These are phyloP conservation scores for Xenopus borealis DNA, from an alignment of 2,113 vertebrate genomes.

Conservation along the genomic window DNA sequence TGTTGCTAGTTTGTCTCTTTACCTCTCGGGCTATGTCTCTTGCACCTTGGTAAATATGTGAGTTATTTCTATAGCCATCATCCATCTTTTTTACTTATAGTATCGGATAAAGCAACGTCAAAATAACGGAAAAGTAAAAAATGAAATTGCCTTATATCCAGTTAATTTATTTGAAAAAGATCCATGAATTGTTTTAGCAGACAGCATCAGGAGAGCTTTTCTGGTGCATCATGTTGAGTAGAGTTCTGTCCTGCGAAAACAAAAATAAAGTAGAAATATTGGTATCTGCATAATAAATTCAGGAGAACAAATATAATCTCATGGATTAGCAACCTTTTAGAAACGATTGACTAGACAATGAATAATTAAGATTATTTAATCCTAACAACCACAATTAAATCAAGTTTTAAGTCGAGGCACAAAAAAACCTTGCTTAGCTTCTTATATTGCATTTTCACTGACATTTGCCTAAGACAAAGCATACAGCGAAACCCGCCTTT, in stretches of 20 bases:
- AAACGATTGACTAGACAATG: too few relatives aligned
- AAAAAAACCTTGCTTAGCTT: too few relatives aligned
- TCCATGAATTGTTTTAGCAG: slow-evolving; percentile 43
- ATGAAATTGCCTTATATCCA: neutral
- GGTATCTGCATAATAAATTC: too few relatives aligned
- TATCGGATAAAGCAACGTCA: neutral
- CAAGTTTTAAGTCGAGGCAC: too few relatives aligned
- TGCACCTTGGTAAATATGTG: slow-evolving; percentile 64
- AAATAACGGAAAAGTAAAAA: neutral
- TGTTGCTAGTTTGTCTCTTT: slow-evolving; percentile 45
- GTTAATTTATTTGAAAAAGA: neutral
- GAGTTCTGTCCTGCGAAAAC: slow-evolving; percentile 51
- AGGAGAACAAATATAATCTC: too few relatives aligned
- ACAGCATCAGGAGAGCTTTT: slow-evolving; percentile 13
- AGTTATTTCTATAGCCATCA: slow-evolving; percentile 74
- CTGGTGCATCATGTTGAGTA: slow-evolving; percentile 51
- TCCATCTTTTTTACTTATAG: slow-evolving; percentile 64
- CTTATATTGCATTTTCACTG: too few relatives aligned
- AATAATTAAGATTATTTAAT: too few relatives aligned
- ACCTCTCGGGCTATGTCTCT: slow-evolving; percentile 55
- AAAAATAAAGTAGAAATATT: too few relatives aligned
- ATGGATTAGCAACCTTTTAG: too few relatives aligned
- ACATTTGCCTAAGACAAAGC: too few relatives aligned
- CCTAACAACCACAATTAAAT: too few relatives aligned
- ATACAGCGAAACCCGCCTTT: too few relatives aligned